Evolutionary conservation across 2,888 invertebrate genomes (phyloP), one percentile per base, ranked within the genome.

Genomic region (Acanthosepion pharaonis): DNA sequence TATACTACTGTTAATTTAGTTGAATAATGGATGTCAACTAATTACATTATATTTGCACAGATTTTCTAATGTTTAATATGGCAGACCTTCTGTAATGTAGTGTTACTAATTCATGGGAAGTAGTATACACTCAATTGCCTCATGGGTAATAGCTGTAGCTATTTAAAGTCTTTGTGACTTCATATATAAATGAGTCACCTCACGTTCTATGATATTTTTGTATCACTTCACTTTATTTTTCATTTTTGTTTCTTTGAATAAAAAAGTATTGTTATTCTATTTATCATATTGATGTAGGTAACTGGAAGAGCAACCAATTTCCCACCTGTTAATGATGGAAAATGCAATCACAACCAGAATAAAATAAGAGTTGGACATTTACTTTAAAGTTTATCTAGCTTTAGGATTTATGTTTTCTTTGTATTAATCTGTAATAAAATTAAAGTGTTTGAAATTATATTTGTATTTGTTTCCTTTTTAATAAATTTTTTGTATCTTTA

Each of bases 341-440:
- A 64, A 23, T n/a, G n/a, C n/a, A 33, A 78, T 78, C 78, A 3
- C 78, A 78, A 78, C 78, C 78, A n/a, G 15, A 78, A 78, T 78
- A 33, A 78, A 78, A 78, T 23, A 78, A 78, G 11, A 59, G 20
- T 59, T 59, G 23, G 33, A 78, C n/a, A n/a, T 33, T 78, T 78
- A 78, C 15, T 78, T 78, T 33, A 78, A n/a, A n/a, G 28, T 8
- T 78, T n/a, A 9, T 78, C 78, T 78, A n/a, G 0, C n/a, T 78
- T 33, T n/a, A 78, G 33, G 0, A 15, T 78, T 78, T n/a, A 78
- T 33, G 5, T n/a, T 78, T 78, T 78, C 78, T 78, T 78, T 78
- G 78, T n/a, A 78, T 78, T 33, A 33, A 78, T 78, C n/a, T 78
- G n/a, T 78, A 78, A 78, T 78, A 78, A 78, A 78, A 78, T 78